Conservation (phyloP, 2,888 invertebrate species). For the Leucophenga montana region DNA sequence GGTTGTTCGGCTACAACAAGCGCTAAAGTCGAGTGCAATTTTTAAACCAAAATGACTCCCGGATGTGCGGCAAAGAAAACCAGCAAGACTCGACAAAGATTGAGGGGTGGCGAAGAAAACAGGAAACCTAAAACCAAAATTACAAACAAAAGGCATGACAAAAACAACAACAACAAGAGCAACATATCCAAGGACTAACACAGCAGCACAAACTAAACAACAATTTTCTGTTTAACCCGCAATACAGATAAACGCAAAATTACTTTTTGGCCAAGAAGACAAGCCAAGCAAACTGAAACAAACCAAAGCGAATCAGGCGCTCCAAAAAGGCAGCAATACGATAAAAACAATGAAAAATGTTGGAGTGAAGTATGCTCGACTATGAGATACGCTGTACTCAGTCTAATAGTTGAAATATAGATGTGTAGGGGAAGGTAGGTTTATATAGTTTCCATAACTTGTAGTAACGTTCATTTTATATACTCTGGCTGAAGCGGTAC, state of each 20-base stretch:
- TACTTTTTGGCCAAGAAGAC: constrained; percentile 64
- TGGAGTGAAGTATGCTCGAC: too few relatives aligned
- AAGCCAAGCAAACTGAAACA: constrained; percentile 58
- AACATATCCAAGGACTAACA: constrained; percentile 32
- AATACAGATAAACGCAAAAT: constrained; percentile 65
- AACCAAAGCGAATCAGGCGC: constrained; percentile 46
- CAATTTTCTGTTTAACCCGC: constrained; percentile 59
- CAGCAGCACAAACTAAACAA: constrained; percentile 34
- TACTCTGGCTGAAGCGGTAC: too few relatives aligned
- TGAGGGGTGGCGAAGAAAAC: too few relatives aligned
- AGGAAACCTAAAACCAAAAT: constrained; percentile 23
- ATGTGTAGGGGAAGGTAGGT: too few relatives aligned
- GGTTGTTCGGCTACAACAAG: neutral
- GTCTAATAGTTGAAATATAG: too few relatives aligned
- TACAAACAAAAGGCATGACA: constrained; percentile 40
- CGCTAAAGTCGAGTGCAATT: constrained; percentile 38
- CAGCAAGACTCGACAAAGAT: neutral
- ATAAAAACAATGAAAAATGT: constrained; percentile 6
- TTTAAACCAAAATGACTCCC: constrained; percentile 54
- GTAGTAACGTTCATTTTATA: too few relatives aligned
- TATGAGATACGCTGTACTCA: too few relatives aligned
- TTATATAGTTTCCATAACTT: too few relatives aligned
- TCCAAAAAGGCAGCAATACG: neutral
- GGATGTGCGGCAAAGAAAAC: constrained; percentile 45
- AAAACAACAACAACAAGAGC: constrained; percentile 33